Evolutionary conservation across 2,888 invertebrate species (phyloP).

Genomic region (Caenorhabditis sinica): DNA sequence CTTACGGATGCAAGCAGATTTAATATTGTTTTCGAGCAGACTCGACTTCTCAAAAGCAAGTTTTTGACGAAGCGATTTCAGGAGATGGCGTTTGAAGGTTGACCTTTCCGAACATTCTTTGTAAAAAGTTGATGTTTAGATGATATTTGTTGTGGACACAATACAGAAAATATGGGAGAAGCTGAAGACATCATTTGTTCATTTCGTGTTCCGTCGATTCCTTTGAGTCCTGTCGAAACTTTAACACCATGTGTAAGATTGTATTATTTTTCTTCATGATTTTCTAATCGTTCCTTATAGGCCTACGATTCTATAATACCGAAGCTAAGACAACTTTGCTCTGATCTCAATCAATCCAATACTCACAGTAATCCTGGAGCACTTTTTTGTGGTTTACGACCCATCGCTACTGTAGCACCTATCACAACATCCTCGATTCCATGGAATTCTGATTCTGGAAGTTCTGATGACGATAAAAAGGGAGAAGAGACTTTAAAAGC

Average conservation of each 20-base stretch:
- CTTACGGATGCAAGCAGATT: constrained; percentile 52
- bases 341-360: not conserved
- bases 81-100: constrained; percentile 56
- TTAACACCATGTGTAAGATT: constrained; percentile 71
- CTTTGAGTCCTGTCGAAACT: constrained; percentile 63
- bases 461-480: not conserved
- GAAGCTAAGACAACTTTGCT: constrained; percentile 42
- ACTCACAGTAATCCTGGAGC: constrained; percentile 15
- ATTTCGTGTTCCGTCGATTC: constrained; percentile 61
- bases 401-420: constrained; percentile 43
- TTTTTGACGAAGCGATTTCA: constrained; percentile 63
- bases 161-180: constrained; percentile 59
- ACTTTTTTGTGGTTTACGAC: constrained; percentile 41
- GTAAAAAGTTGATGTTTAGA: constrained; percentile 28
- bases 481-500: constrained; percentile 71
- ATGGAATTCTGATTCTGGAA: constrained; percentile 11
- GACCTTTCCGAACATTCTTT: not conserved
- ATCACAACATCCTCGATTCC: constrained; percentile 1
- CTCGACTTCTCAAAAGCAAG: constrained; percentile 58
- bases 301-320: constrained; percentile 44
- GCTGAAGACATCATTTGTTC: constrained; percentile 65
- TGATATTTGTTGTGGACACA: constrained; percentile 62
- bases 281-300: constrained; percentile 22
- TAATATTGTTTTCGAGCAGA: constrained; percentile 67
- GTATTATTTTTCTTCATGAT: no score